phyloP scores from a whole-genome alignment of 2,888 invertebrate genomes.

The Latheticus oryzae region DNA sequence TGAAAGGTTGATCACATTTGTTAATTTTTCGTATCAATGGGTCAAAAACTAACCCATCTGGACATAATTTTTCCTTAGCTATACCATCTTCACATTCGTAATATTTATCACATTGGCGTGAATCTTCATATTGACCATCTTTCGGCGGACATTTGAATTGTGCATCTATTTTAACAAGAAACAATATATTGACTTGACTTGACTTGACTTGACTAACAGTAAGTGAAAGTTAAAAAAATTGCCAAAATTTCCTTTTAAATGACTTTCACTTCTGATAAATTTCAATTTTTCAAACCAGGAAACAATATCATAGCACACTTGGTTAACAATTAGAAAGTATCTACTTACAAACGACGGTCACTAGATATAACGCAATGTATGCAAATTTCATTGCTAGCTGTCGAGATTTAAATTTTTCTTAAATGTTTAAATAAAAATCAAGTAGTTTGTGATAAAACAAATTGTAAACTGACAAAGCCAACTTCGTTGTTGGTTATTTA shows the following conservation, averaged over 20 bases:
- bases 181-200: too few species aligned
- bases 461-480: conserved; percentile 55
- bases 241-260: conserved; percentile 8
- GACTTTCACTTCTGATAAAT: conserved; percentile 29
- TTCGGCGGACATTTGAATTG: conserved; percentile 84
- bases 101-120: conserved; percentile 87
- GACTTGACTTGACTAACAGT: neutral
- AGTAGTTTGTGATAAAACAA: too few species aligned
- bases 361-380: conserved; percentile 48
- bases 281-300: conserved; percentile 33
- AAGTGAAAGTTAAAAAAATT: conserved; percentile 20
- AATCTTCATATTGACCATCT: conserved; percentile 84
- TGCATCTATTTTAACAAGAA: too few species aligned
- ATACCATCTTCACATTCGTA: conserved; percentile 82
- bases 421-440: too few species aligned
- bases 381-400: conserved; percentile 54
- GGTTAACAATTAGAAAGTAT: conserved; percentile 23
- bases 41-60: conserved; percentile 92
- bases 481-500: conserved; percentile 57
- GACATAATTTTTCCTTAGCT: conserved; percentile 81
- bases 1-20: conserved; percentile 94
- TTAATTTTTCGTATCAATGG: conserved; percentile 85
- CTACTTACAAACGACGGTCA: conserved; percentile 54
- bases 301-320: too few species aligned
- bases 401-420: too few species aligned